Conservation (phyloP, 2,797 vertebrate genomes). For the Crocodylus rhombifer region DNA sequence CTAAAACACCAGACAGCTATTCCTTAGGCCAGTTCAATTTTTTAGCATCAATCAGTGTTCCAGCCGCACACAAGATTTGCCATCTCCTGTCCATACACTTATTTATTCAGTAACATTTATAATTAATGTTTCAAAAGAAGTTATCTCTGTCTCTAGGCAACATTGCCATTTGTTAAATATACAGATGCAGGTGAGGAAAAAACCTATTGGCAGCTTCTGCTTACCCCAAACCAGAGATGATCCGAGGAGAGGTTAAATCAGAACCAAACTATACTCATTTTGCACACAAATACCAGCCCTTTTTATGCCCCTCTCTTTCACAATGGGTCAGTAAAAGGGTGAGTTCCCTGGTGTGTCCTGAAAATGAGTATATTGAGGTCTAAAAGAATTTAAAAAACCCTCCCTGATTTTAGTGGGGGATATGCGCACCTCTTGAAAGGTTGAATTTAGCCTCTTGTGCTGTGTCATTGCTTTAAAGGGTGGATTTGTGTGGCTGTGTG, state of each 20-base stretch:
- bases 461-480: background rate
- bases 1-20: conserved; percentile 33
- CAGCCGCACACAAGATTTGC: conserved; percentile 42
- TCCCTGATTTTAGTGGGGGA: background rate
- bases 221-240: conserved; percentile 31
- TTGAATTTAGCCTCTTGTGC: background rate
- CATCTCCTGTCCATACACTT: conserved; percentile 53
- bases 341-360: background rate
- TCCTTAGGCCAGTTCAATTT: conserved; percentile 36
- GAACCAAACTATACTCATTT: conserved; percentile 12
- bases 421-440: background rate
- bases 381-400: background rate
- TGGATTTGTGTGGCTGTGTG: fast-evolving
- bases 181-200: background rate
- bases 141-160: conserved; percentile 55
- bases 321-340: background rate
- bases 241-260: conserved; percentile 45
- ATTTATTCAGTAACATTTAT: conserved; percentile 68
- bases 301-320: background rate
- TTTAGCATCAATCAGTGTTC: conserved; percentile 22
- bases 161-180: conserved; percentile 50
- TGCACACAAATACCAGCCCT: background rate
- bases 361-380: background rate
- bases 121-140: conserved; percentile 57
- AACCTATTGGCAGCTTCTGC: conserved; percentile 25